phyloP scores from a whole-genome alignment of 2,888 invertebrate species.

The Agrilus mali region DNA sequence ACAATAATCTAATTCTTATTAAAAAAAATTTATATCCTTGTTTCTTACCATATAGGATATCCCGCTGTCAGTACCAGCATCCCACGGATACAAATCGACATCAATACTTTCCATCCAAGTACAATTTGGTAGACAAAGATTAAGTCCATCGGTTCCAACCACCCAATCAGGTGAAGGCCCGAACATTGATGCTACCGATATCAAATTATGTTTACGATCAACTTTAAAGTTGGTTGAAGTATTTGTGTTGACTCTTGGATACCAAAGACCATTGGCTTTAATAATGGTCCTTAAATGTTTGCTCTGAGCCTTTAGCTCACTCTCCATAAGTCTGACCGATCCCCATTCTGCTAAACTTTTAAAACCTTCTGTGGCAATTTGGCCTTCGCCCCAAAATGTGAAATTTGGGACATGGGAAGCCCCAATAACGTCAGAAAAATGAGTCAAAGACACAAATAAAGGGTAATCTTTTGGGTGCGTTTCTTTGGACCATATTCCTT shows the following conservation, averaged over 20 bases:
- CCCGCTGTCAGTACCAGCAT: slow-evolving; percentile 92
- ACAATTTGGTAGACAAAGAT: slow-evolving; percentile 81
- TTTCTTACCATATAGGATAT: slow-evolving; percentile 74
- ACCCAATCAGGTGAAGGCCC: slow-evolving; percentile 98
- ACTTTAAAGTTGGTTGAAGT: slow-evolving; percentile 72
- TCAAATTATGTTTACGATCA: slow-evolving; percentile 70
- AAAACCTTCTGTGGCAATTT: slow-evolving; percentile 78
- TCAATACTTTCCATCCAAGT: slow-evolving; percentile 77
- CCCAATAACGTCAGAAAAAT: slow-evolving; percentile 95
- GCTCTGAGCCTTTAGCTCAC: slow-evolving; percentile 76
- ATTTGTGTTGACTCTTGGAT: slow-evolving; percentile 75
- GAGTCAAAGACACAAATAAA: slow-evolving; percentile 76
- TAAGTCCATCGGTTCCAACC: slow-evolving; percentile 78
- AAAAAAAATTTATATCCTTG: not conserved
- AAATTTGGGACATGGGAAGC: slow-evolving; percentile 84
- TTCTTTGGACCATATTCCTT: slow-evolving; percentile 90
- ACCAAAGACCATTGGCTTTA: slow-evolving; percentile 82
- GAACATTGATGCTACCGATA: slow-evolving; percentile 82
- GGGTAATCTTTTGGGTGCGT: slow-evolving; percentile 97
- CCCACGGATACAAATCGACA: slow-evolving; percentile 84
- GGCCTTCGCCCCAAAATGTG: slow-evolving; percentile 85
- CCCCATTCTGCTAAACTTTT: slow-evolving; percentile 79
- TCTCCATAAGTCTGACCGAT: slow-evolving; percentile 75
- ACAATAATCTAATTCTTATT: not conserved
- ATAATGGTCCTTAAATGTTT: slow-evolving; percentile 68